A percentile compares a stretch with the other conserved stretches of the same genome.
phyloP scores from a whole-genome alignment of 2,113 vertebrate species.

The Petrocephalus microphthalmus region DNA sequence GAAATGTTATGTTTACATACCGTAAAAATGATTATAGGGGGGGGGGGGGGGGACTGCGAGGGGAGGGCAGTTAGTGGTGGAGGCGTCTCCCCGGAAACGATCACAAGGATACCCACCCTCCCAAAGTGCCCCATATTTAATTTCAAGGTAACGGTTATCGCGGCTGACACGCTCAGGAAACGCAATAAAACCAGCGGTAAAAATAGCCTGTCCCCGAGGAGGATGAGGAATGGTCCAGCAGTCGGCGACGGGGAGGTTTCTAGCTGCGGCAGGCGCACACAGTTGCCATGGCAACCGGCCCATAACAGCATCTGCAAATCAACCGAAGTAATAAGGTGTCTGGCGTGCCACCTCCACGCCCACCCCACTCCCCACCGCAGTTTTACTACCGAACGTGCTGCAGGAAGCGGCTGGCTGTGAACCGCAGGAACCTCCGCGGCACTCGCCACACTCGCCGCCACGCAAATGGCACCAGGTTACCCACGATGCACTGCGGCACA shows the following conservation, averaged over 20 bases:
- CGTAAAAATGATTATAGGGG: not conserved
- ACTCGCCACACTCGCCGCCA: not conserved
- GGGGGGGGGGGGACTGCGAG: not conserved
- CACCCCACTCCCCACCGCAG: not conserved
- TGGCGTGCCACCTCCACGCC: conserved; percentile 24
- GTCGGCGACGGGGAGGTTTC: conserved; percentile 11
- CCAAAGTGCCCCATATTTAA: conserved; percentile 7
- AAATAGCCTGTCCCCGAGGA: conserved; percentile 41
- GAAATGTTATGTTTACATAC: not conserved
- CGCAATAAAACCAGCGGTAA: conserved; percentile 37
- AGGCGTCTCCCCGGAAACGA: not conserved
- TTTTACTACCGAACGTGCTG: not conserved
- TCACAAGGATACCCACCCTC: not conserved
- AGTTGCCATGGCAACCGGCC: conserved; percentile 47
- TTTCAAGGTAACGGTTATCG: conserved; percentile 19
- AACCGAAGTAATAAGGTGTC: conserved; percentile 46
- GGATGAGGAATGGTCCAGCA: not conserved
- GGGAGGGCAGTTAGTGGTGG: not conserved
- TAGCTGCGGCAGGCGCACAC: conserved; percentile 35
- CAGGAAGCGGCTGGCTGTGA: not conserved
- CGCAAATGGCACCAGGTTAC: not conserved
- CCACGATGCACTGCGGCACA: not conserved
- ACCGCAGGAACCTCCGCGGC: not conserved
- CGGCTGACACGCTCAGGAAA: conserved; percentile 34
- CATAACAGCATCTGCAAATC: conserved; percentile 33